These are phyloP conservation scores for Campopleginae sp. DNA, from an alignment of 2,888 invertebrate genomes.

Conservation along the genomic window DNA sequence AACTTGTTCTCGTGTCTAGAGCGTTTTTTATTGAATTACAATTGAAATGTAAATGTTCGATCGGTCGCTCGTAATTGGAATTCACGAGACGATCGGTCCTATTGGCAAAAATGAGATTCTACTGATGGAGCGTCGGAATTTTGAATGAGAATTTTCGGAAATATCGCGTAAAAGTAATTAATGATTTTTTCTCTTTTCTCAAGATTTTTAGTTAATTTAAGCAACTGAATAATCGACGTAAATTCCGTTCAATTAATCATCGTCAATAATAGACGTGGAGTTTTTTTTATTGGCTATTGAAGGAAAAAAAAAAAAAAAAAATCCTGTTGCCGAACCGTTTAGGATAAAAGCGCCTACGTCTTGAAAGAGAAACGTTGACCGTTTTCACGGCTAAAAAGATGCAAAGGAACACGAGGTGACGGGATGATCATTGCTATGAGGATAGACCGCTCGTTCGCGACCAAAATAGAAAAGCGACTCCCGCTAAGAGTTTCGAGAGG, in stretches of 20 bases:
- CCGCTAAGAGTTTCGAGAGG: conserved; percentile 55
- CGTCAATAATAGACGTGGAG: not conserved
- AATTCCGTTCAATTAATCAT: not conserved
- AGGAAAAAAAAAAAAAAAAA: not conserved
- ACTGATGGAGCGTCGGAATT: too few species aligned
- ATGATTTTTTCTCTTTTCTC: not conserved
- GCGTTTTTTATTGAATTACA: not conserved
- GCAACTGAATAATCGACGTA: not conserved
- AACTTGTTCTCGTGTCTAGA: not conserved
- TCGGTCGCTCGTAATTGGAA: not conserved
- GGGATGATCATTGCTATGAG: conserved; percentile 21
- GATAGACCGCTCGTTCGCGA: conserved; percentile 13
- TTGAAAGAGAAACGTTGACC: conserved; percentile 12
- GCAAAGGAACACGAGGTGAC: conserved; percentile 20
- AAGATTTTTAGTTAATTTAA: too few species aligned
- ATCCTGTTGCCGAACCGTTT: not conserved
- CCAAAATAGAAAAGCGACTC: conserved; percentile 65
- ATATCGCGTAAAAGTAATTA: not conserved
- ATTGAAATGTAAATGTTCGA: not conserved
- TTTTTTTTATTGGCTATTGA: conserved; percentile 19
- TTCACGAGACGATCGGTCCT: not conserved
- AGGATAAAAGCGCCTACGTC: conserved; percentile 17
- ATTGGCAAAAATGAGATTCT: not conserved
- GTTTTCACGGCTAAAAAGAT: conserved; percentile 48
- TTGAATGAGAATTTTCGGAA: not conserved